Evolutionary conservation across 2,888 invertebrate genomes (phyloP), one percentile per base, ranked within the genome.

Genomic region (Drosophila differens): DNA sequence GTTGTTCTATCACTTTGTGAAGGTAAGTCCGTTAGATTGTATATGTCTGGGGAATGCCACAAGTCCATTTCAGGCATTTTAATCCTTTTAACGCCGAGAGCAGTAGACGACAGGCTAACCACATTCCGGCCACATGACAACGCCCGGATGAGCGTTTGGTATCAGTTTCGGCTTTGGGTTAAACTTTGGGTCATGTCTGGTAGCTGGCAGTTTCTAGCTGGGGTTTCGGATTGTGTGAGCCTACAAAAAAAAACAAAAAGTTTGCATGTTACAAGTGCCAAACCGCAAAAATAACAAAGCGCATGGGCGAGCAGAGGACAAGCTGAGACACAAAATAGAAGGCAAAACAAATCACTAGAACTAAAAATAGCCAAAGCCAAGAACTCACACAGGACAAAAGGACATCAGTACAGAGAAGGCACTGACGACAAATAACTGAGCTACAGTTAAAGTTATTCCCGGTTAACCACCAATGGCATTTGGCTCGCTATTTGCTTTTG

Each of bases 1-100:
- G 14, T 94, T 97, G 93, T 97, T 97, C 93, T 97, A 97, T 93
- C 97, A 97, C 91, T 97, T 97, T 91, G 94, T 97, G 58, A 97
- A 97, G 96, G 97, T 97, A 94, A 95, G 94, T 92, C 25, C 10
- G 19, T 19, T 30, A 30, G 39, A 16, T 47, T 47, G 47, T 12
- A 30, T 12, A 12, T 28, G n/a, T 67, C 41, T 54, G 32, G 35
- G 63, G 69, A 68, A 67, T 76, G 76, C 73, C 82, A 67, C 75
- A 69, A 83, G 79, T 74, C 72, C 65, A 74, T 73, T 78, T 67
- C 87, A 76, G 82, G 76, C 82, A 76, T 70, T 75, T 70, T 90
- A 90, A 87, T 90, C 87, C 87, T 82, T 84, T 84, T 79, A 85
- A 72, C 70, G 74, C 79, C 69, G 47, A 47, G 9, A 16, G 28